These are phyloP conservation scores for Acanthosoma haemorrhoidale DNA, from an alignment of 2,888 invertebrate species.

Conservation along the genomic window DNA sequence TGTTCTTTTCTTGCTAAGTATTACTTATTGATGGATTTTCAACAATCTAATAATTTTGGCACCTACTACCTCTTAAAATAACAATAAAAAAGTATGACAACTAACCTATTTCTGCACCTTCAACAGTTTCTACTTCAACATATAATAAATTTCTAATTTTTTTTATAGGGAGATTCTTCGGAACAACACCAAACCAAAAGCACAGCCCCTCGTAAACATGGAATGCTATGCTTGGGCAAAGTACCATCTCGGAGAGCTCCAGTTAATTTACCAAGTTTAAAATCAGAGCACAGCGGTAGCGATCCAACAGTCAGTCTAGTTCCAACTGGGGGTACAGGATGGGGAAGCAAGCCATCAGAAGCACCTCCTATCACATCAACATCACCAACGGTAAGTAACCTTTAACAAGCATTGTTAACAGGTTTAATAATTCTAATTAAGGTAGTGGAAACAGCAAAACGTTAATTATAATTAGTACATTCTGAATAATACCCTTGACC, in stretches of 20 bases:
- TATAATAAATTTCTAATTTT: neutral
- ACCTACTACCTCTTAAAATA: too few species aligned
- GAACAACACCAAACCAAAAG: constrained; percentile 84
- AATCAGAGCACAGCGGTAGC: constrained; percentile 83
- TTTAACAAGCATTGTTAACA: too few species aligned
- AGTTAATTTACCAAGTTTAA: constrained; percentile 97
- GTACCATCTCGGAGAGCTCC: constrained; percentile 97
- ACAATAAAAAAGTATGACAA: too few species aligned
- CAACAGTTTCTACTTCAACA: too few species aligned
- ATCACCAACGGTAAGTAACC: constrained; percentile 20
- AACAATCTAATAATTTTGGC: too few species aligned
- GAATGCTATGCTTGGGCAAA: constrained; percentile 99
- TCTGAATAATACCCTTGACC: too few species aligned
- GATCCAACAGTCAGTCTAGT: constrained; percentile 73
- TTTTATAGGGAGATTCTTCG: constrained; percentile 70
- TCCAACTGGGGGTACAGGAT: constrained; percentile 73
- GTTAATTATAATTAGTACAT: too few species aligned
- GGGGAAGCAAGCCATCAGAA: constrained; percentile 59
- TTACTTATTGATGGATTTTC: too few species aligned
- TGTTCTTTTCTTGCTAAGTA: too few species aligned
- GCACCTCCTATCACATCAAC: constrained; percentile 47
- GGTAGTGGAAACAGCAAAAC: too few species aligned
- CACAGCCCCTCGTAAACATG: constrained; percentile 83
- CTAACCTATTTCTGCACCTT: too few species aligned
- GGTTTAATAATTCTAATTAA: too few species aligned